Evolutionary conservation across 2,888 invertebrate genomes (phyloP).

Genomic region (Ethmia dodecea): DNA sequence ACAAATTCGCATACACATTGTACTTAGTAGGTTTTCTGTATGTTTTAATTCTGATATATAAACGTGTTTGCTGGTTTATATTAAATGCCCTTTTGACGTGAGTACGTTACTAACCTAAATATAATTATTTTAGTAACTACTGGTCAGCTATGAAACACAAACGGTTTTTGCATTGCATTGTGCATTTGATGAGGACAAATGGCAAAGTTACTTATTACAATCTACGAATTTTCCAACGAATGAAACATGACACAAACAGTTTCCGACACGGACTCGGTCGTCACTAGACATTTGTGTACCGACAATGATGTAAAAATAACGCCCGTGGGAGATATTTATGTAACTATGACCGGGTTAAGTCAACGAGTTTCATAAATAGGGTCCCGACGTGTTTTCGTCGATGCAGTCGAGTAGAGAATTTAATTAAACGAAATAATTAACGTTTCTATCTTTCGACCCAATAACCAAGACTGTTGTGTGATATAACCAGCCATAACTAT

Average conservation of each 20-base stretch:
- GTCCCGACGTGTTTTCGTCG: constrained; percentile 29
- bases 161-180: too few relatives aligned
- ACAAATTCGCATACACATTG: constrained; percentile 10
- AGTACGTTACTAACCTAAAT: too few relatives aligned
- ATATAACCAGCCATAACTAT: constrained; percentile 3
- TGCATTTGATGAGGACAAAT: background rate
- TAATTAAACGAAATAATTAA: constrained; percentile 10
- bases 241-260: constrained; percentile 24
- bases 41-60: constrained; percentile 3
- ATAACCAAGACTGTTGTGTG: background rate
- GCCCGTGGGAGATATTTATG: constrained; percentile 64
- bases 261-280: constrained; percentile 27
- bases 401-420: constrained; percentile 25
- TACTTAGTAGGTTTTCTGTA: too few relatives aligned
- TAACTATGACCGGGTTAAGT: constrained; percentile 72
- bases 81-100: too few relatives aligned
- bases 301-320: constrained; percentile 63
- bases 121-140: too few relatives aligned
- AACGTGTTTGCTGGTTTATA: too few relatives aligned
- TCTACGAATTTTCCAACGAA: constrained; percentile 12
- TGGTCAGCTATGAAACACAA: too few relatives aligned
- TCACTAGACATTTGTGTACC: constrained; percentile 52
- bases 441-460: constrained; percentile 2
- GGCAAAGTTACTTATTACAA: background rate
- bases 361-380: constrained; percentile 51